phyloP scores from a whole-genome alignment of 2,888 invertebrate species.

The Bedellia somnulentella region DNA sequence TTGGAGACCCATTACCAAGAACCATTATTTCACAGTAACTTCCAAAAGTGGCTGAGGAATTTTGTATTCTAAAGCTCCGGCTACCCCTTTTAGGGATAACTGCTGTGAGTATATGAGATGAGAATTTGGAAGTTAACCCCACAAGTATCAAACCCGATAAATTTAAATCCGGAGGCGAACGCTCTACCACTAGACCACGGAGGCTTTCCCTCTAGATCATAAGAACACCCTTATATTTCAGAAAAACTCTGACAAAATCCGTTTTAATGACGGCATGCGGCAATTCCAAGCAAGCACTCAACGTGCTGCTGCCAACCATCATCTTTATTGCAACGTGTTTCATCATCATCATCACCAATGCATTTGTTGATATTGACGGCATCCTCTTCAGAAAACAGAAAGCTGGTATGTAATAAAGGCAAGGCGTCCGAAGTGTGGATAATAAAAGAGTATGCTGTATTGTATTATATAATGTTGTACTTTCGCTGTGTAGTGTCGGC shows the following conservation, averaged over 20 bases:
- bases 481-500: no score
- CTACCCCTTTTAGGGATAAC: no score
- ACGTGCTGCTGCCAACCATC: constrained; percentile 33
- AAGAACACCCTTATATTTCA: background rate
- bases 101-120: no score
- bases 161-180: background rate
- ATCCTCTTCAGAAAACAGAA: constrained; percentile 21
- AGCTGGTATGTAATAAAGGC: constrained; percentile 14
- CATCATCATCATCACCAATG: constrained; percentile 36
- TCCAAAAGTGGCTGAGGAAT: no score
- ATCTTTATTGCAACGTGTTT: constrained; percentile 31
- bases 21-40: no score
- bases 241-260: background rate
- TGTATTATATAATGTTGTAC: no score
- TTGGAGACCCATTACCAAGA: no score
- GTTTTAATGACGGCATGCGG: constrained; percentile 31
- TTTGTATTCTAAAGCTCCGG: no score
- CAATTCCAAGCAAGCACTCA: constrained; percentile 35
- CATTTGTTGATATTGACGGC: constrained; percentile 42
- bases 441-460: no score
- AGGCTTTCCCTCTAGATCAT: background rate
- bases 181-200: background rate
- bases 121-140: background rate
- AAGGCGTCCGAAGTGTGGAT: no score
- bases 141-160: background rate